Evolutionary conservation across 2,888 invertebrate species (phyloP).

Genomic region (Folsomia candida): DNA sequence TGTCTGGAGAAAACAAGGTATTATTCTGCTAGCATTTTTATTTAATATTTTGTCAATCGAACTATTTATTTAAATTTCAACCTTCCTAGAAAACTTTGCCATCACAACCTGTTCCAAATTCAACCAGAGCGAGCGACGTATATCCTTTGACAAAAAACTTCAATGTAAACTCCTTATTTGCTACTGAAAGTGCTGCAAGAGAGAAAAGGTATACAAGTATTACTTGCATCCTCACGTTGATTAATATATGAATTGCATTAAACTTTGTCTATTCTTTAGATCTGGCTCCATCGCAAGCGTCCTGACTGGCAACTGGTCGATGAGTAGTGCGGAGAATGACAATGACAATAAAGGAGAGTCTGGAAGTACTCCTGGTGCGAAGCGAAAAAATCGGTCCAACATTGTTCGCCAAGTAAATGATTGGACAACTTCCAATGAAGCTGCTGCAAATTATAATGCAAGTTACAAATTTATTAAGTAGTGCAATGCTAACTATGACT

Average conservation of each 20-base stretch:
- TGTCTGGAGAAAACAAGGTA: conserved; percentile 34
- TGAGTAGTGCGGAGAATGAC: conserved; percentile 32
- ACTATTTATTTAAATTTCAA: too few relatives aligned
- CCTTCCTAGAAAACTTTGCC: conserved; percentile 53
- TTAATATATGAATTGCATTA: background rate
- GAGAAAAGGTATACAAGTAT: background rate
- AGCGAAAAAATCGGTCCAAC: conserved; percentile 34
- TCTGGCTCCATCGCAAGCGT: conserved; percentile 42
- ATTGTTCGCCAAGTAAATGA: conserved; percentile 46
- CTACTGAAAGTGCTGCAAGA: background rate
- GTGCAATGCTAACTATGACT: too few relatives aligned
- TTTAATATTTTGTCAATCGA: too few relatives aligned
- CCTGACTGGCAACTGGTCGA: conserved; percentile 41
- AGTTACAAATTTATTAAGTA: too few relatives aligned
- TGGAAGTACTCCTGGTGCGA: conserved; percentile 44
- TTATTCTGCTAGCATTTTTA: background rate
- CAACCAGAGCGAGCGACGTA: conserved; percentile 72
- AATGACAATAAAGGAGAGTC: conserved; percentile 36
- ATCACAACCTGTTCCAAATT: conserved; percentile 61
- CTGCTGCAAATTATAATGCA: conserved; percentile 16
- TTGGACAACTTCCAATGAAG: conserved; percentile 47
- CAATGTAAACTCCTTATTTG: conserved; percentile 1
- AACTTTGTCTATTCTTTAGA: too few relatives aligned
- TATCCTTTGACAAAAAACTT: conserved; percentile 58
- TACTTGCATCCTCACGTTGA: background rate